These are phyloP conservation scores for Gambusia yucatana DNA, from an alignment of 2,797 vertebrate species.

Conservation along the genomic window DNA sequence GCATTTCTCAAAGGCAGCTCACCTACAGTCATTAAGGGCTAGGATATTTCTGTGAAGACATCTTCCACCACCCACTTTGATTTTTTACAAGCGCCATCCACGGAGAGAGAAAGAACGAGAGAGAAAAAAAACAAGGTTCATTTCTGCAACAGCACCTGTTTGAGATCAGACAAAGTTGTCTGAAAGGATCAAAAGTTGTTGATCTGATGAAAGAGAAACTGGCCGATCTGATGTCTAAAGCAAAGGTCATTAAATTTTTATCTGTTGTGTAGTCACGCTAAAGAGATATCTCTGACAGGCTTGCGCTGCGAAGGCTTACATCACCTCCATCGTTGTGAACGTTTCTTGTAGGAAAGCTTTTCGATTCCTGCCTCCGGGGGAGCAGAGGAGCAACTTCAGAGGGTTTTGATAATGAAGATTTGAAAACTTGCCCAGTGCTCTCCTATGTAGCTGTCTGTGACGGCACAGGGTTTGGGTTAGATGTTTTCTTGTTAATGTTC, in stretches of 20 bases:
- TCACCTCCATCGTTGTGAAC: constrained; percentile 51
- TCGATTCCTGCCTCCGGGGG: constrained; percentile 40
- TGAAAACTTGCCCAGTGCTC: constrained; percentile 27
- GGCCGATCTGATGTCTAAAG: constrained; percentile 50
- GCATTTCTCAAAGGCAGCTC: neutral
- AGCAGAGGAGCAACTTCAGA: constrained; percentile 37
- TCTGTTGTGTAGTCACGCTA: constrained; percentile 32
- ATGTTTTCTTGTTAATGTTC: constrained; percentile 24
- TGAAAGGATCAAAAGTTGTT: constrained; percentile 53
- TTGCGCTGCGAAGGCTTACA: constrained; percentile 39
- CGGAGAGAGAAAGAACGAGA: neutral
- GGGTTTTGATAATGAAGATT: constrained; percentile 51
- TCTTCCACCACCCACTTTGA: constrained; percentile 4
- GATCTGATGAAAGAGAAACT: constrained; percentile 63
- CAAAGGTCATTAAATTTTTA: constrained; percentile 56
- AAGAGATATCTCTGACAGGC: constrained; percentile 55
- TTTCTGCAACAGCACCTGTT: constrained; percentile 44
- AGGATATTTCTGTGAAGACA: constrained; percentile 11
- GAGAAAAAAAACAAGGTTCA: constrained; percentile 2
- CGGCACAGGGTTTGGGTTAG: constrained; percentile 19
- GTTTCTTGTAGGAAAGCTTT: constrained; percentile 44
- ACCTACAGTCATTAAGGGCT: neutral
- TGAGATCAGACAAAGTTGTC: constrained; percentile 46
- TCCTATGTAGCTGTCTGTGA: constrained; percentile 14
- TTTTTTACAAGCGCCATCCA: constrained; percentile 1